These are phyloP conservation scores for Alitta virens DNA, from an alignment of 2,888 invertebrate genomes.

Conservation along the genomic window DNA sequence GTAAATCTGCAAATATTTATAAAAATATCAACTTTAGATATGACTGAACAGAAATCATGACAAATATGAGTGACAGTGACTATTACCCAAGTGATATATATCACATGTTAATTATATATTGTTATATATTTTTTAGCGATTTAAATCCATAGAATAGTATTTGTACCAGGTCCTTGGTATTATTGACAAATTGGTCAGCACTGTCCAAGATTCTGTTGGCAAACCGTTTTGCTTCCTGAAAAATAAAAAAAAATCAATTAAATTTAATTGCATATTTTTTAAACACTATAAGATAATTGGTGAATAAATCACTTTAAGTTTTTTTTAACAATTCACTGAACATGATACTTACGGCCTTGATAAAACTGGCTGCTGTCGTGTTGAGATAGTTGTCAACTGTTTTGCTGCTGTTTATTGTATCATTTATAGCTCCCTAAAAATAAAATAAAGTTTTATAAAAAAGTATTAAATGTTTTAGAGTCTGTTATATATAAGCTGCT, in stretches of 20 bases:
- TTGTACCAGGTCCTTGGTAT: not conserved
- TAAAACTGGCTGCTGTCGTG: not conserved
- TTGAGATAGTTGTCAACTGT: conserved; percentile 5
- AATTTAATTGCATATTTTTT: not conserved
- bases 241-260: not conserved
- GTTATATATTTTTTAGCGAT: too few species aligned
- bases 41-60: too few species aligned
- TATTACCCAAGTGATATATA: too few species aligned
- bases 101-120: too few species aligned
- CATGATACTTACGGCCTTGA: not conserved
- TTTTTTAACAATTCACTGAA: too few species aligned
- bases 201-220: not conserved
- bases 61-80: too few species aligned
- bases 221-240: not conserved
- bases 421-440: not conserved
- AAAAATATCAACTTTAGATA: too few species aligned
- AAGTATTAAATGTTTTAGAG: too few species aligned
- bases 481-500: too few species aligned
- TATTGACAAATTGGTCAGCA: not conserved
- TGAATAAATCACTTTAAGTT: not conserved
- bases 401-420: not conserved
- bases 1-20: conserved; percentile 31
- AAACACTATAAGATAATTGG: not conserved
- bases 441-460: too few species aligned
- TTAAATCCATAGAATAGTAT: too few species aligned